phyloP scores from a whole-genome alignment of 1,140 invertebrate genomes.

The Mya arenaria region DNA sequence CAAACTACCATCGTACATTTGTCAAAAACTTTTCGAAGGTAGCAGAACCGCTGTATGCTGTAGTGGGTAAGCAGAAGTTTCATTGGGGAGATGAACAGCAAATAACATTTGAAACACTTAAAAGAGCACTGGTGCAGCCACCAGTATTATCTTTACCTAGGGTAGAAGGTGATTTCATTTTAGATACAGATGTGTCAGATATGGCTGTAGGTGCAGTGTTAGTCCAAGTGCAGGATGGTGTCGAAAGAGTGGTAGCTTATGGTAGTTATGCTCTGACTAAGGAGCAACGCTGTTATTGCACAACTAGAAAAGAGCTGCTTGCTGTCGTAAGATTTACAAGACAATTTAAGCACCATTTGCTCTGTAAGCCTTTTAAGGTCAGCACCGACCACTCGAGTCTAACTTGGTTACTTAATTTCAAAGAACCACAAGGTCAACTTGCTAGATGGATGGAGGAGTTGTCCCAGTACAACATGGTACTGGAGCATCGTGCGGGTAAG shows the following conservation, averaged over 20 bases:
- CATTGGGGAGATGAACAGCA: conserved; percentile 13
- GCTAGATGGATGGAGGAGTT: conserved; percentile 23
- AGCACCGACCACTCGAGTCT: conserved; percentile 1
- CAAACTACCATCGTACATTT: conserved; percentile 72
- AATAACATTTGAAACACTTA: background rate
- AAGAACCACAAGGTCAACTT: background rate
- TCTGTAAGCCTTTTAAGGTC: background rate
- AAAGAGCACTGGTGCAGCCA: background rate
- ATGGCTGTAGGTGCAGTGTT: background rate
- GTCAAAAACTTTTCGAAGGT: conserved; percentile 61
- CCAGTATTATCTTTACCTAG: background rate
- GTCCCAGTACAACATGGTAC: background rate
- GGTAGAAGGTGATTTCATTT: background rate
- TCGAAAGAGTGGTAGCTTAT: background rate
- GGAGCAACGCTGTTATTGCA: conserved; percentile 13
- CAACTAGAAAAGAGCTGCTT: background rate
- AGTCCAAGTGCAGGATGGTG: background rate
- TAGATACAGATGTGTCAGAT: conserved; percentile 7
- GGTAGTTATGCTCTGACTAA: background rate
- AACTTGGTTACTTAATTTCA: background rate
- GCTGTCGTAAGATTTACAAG: background rate
- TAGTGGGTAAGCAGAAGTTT: conserved; percentile 25
- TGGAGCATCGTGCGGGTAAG: background rate
- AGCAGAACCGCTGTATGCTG: conserved; percentile 49
- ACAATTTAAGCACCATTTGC: conserved; percentile 27